phyloP scores from a whole-genome alignment of 1,140 invertebrate species.

The Thaumetopoea pityocampa region DNA sequence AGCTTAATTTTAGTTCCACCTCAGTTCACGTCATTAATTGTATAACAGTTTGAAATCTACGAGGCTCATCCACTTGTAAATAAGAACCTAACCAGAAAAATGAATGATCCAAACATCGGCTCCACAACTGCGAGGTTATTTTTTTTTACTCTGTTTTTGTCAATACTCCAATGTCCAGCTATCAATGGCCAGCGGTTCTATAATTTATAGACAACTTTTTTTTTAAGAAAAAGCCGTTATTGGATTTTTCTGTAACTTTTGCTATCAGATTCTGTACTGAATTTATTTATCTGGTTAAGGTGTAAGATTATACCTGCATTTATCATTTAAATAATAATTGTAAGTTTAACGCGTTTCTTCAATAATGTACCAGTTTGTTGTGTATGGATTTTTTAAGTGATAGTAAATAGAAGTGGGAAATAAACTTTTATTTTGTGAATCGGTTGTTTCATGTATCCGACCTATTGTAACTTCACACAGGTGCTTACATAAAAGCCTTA shows the following conservation, averaged over 20 bases:
- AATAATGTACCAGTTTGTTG: constrained; percentile 57
- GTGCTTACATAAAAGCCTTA: no score
- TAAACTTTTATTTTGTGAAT: constrained; percentile 66
- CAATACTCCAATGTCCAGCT: no score
- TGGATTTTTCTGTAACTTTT: no score
- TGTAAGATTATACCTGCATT: constrained; percentile 41
- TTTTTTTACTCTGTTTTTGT: constrained; percentile 1
- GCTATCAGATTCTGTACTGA: no score
- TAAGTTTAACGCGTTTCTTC: constrained; percentile 40
- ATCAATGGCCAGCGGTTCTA: no score
- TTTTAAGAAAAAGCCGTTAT: no score
- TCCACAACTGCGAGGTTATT: background rate
- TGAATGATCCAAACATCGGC: background rate
- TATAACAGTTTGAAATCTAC: constrained; percentile 23
- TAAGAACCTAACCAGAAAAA: constrained; percentile 10
- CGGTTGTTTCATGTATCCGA: constrained; percentile 26
- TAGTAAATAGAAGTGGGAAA: constrained; percentile 45
- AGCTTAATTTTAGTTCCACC: constrained; percentile 34
- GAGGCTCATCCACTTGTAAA: constrained; percentile 38
- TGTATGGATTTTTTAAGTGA: constrained; percentile 61
- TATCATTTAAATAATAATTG: constrained; percentile 39
- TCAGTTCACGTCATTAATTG: constrained; percentile 26
- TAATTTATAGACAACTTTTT: no score
- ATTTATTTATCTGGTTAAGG: constrained; percentile 12
- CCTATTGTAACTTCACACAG: background rate